A percentile compares a stretch with the other conserved stretches of the same genome.
These are phyloP conservation scores for Tragelaphus buxtoni DNA, from an alignment of 2,113 vertebrate species.

Conservation along the genomic window DNA sequence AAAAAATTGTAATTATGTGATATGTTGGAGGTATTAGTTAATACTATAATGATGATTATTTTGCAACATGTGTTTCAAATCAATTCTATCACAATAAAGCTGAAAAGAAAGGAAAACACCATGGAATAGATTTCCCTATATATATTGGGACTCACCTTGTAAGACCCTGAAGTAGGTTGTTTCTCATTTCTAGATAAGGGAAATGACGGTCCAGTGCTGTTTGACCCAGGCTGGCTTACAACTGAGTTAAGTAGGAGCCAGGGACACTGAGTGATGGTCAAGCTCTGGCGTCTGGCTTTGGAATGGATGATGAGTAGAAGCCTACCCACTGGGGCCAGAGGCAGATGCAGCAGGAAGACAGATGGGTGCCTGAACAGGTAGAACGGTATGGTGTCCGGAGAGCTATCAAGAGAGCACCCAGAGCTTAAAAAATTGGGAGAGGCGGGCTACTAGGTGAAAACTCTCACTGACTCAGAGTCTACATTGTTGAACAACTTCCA, in stretches of 20 bases:
- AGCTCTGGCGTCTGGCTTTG: background rate
- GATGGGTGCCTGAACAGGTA: background rate
- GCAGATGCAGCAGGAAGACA: background rate
- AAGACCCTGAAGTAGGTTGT: background rate
- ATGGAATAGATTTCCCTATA: background rate
- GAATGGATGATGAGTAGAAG: background rate
- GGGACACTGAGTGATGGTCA: background rate
- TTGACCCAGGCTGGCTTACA: background rate
- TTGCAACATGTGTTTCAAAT: background rate
- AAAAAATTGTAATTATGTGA: background rate
- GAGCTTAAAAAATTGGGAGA: background rate
- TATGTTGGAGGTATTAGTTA: background rate
- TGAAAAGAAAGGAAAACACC: background rate
- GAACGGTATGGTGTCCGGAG: background rate
- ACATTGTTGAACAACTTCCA: background rate
- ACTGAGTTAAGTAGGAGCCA: background rate
- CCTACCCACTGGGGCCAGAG: background rate
- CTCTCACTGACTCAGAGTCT: background rate
- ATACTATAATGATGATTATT: background rate
- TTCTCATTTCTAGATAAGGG: background rate
- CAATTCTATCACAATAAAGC: background rate
- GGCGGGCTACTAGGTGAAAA: background rate
- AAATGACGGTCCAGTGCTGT: background rate
- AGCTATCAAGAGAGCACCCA: background rate
- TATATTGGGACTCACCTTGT: background rate